These are phyloP conservation scores for Riptortus pedestris DNA, from an alignment of 1,140 invertebrate species.

Conservation along the genomic window DNA sequence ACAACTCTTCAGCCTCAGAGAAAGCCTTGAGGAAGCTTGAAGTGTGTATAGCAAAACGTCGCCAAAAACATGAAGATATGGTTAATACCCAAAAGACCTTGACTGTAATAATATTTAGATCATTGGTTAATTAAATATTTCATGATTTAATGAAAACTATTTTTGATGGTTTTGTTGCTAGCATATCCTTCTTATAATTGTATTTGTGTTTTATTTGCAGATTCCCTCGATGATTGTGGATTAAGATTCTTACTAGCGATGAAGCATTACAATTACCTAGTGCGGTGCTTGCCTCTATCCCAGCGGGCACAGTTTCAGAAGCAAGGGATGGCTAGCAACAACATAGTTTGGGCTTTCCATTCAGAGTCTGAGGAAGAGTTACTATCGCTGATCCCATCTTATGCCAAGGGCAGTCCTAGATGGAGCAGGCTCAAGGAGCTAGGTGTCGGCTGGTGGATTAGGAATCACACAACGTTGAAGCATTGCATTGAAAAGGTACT, in stretches of 20 bases:
- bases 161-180: no score
- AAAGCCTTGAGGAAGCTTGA: no score
- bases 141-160: no score
- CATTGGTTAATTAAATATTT: no score
- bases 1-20: no score
- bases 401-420: constrained; percentile 67
- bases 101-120: no score
- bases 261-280: constrained; percentile 94
- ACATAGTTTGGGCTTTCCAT: constrained; percentile 98
- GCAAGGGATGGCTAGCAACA: constrained; percentile 80
- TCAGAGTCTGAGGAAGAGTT: constrained; percentile 96
- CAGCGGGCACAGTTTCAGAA: constrained; percentile 79
- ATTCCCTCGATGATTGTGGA: constrained; percentile 95
- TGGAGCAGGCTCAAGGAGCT: constrained; percentile 90
- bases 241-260: constrained; percentile 91
- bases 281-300: constrained; percentile 76
- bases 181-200: no score
- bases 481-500: constrained; percentile 75
- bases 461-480: constrained; percentile 70
- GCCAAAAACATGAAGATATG: no score
- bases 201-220: constrained; percentile 37
- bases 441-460: constrained; percentile 90
- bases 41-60: no score
- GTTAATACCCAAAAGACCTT: no score
- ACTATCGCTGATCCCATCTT: constrained; percentile 78